Evolutionary conservation across 2,888 invertebrate genomes (phyloP).

Genomic region (Hyles lineata): DNA sequence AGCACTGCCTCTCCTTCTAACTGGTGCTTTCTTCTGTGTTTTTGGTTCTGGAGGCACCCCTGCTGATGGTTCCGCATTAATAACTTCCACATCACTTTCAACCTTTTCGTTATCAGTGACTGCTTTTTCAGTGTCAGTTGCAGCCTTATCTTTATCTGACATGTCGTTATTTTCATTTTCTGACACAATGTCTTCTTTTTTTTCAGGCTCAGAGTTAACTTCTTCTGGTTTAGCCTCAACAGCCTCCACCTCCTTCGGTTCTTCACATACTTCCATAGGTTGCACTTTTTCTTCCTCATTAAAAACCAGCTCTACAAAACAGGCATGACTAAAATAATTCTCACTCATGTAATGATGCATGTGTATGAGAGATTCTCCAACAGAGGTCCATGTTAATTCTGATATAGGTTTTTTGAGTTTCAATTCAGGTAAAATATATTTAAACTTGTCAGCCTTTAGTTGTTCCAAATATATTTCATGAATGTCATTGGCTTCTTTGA

Average conservation of each 20-base stretch:
- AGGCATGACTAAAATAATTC: conserved; percentile 84
- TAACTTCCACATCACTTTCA: conserved; percentile 68
- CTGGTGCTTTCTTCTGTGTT: conserved; percentile 77
- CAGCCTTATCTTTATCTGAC: conserved; percentile 73
- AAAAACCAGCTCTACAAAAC: conserved; percentile 69
- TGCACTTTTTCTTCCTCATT: conserved; percentile 61
- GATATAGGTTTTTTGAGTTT: conserved; percentile 85
- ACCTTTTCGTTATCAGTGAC: conserved; percentile 69
- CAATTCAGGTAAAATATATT: conserved; percentile 82
- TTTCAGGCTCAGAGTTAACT: conserved; percentile 59
- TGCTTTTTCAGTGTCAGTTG: conserved; percentile 69
- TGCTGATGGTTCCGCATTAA: conserved; percentile 50
- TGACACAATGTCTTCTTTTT: conserved; percentile 60
- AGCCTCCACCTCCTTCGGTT: conserved; percentile 57
- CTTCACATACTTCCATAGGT: conserved; percentile 70
- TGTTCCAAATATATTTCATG: conserved; percentile 82
- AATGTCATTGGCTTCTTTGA: conserved; percentile 85
- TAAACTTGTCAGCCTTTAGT: conserved; percentile 79
- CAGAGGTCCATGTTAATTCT: conserved; percentile 86
- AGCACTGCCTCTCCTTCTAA: conserved; percentile 89
- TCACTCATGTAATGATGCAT: conserved; percentile 87
- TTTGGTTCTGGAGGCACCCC: conserved; percentile 66
- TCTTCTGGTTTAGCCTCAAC: conserved; percentile 59
- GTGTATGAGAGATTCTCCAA: conserved; percentile 87
- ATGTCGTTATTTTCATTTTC: conserved; percentile 75